Base-by-base conservation (phyloP, 2,113 vertebrate genomes). In the Embiotoca jacksoni region DNA sequence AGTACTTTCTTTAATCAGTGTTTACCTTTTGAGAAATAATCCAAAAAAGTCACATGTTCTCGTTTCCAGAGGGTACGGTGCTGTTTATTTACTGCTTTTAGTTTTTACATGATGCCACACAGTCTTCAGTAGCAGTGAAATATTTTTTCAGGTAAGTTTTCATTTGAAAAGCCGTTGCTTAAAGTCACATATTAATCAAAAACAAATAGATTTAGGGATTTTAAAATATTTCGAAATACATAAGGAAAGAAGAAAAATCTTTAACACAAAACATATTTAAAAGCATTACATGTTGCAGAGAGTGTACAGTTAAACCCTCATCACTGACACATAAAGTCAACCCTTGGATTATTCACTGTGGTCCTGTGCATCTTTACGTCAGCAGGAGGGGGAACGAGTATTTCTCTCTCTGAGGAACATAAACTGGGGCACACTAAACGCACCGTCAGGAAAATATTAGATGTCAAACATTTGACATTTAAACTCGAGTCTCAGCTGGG, bases 381-480 rank as follows among this genome's bases (percentile, higher is more conserved):
- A 76, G 46, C 79, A 39, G 10, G 41, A 31, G 32, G 8, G 14
- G 32, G 23, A 11, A n/a, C 63, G 36, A 31, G 14, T 7, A 2
- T 63, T 58, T 32, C 16, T 54, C 72, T 47, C 47, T 58, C 5
- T 1, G 69, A 70, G 75, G 15, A 56, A 31, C 7, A 36, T 1
- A 30, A 50, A 50, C 47, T 11, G 7, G 39, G 73, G 70, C 54
- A 39, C 46, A 44, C 30, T 55, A 66, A 49, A 62, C 36, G 65
- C 57, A 32, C 57, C 55, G 6, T 55, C 59, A 53, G 53, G 16
- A 33, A 69, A 47, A 44, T 14, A 37, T 47, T 6, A 63, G 23
- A 60, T 66, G 10, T 60, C 72, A 37, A 57, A 72, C 32, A 35
- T 72, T 15, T 76, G 74, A 88, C 76, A 81, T 83, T 83, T 63